Evolutionary conservation across 2,888 invertebrate genomes (phyloP).

Genomic region (Epistrophe eligans): DNA sequence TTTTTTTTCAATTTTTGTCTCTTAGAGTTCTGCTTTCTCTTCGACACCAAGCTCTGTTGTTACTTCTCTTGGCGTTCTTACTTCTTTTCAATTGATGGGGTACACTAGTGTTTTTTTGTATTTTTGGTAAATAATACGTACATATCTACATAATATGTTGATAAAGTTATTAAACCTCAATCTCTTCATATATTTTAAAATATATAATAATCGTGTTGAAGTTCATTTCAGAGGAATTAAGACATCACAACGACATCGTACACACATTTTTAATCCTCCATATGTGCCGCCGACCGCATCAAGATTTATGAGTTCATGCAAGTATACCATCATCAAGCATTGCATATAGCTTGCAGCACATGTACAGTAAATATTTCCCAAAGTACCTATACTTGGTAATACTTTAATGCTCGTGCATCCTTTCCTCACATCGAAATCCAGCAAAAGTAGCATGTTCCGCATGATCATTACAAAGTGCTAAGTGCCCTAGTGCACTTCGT

Average conservation of each 20-base stretch:
- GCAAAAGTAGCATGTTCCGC: slow-evolving; percentile 54
- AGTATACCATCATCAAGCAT: slow-evolving; percentile 15
- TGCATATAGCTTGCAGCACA: slow-evolving; percentile 44
- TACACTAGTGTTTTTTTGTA: no score
- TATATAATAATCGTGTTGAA: slow-evolving; percentile 42
- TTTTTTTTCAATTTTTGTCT: no score
- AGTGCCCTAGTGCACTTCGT: slow-evolving; percentile 60
- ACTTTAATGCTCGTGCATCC: slow-evolving; percentile 73
- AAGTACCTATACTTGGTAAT: slow-evolving; percentile 47
- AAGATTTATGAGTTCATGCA: slow-evolving; percentile 69
- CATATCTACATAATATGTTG: background rate
- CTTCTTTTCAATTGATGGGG: no score
- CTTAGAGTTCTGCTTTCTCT: no score
- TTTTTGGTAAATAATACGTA: background rate
- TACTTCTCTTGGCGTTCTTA: no score
- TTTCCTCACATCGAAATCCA: slow-evolving; percentile 50
- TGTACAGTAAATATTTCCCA: slow-evolving; percentile 35
- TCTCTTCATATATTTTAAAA: background rate
- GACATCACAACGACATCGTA: slow-evolving; percentile 69
- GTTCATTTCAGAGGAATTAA: slow-evolving; percentile 65
- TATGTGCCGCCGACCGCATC: slow-evolving; percentile 62
- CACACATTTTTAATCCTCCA: slow-evolving; percentile 71
- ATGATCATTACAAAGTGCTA: slow-evolving; percentile 75
- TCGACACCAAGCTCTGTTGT: no score
- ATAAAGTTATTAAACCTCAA: background rate